Base-by-base conservation (phyloP, 2,113 vertebrate genomes). In the Entelurus aequoreus region DNA sequence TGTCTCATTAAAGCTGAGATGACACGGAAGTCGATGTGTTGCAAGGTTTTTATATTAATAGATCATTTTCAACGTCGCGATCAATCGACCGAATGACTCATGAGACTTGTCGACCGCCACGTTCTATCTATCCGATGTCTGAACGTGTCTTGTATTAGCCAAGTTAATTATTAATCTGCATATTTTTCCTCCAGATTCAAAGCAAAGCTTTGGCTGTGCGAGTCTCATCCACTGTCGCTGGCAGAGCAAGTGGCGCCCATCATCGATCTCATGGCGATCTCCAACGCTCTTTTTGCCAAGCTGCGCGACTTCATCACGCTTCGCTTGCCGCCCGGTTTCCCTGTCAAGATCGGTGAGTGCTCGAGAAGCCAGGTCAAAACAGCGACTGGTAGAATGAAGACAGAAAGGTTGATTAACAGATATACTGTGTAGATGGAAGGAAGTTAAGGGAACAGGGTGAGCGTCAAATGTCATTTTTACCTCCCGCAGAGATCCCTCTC, bases 231-330 rank as follows among this genome's bases (percentile, higher is more conserved):
- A 35, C 89, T 98, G 78, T 98, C 96, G 62, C 90, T 98, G 85
- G 88, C 90, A 7, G 94, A 98, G 76, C 96, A 98, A 87, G 96
- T 98, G 68, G 94, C 92, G 58, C 96, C 96, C 66, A 98, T 98
- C 89, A 96, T 98, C 5, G 96, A 98, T 84, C 94, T 98, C 82
- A 98, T 98, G 96, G 96, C 96, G 16, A 94, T 97, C 86, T 98
- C 95, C 78, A 98, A 98, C 6, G 90, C 95, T 2, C 92, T 97
- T 55, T 98, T 98, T 37, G 95, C 96, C 72, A 98, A 98, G 75
- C 92, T 98, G 76, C 90, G 94, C 38, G 95, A 98, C 84, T 98
- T 98, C 88, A 98, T 98, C 88, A 95, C 90, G 4, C 89, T 98
- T 69, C 95, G 95, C 69, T 88, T 98, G 74, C 96, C 95, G 0